Evolutionary conservation across 2,888 invertebrate species (phyloP).

Genomic region (Lingula anatina): DNA sequence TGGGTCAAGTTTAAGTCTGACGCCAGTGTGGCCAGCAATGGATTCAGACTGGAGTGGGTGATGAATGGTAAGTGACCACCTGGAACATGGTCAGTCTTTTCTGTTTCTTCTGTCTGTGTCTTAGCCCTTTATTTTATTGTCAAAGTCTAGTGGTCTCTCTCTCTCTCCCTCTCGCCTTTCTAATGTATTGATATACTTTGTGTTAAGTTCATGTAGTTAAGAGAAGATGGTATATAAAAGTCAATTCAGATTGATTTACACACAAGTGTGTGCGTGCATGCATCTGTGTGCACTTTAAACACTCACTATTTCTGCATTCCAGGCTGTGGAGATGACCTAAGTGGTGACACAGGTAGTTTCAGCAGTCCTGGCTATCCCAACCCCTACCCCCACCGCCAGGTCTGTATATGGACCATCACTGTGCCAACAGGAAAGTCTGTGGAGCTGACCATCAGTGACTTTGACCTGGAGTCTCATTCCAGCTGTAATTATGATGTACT

Average conservation of each 20-base stretch:
- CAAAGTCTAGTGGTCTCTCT: too few relatives aligned
- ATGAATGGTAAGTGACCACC: slow-evolving; percentile 41
- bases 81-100: too few relatives aligned
- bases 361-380: slow-evolving; percentile 64
- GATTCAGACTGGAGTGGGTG: slow-evolving; percentile 80
- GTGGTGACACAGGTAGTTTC: slow-evolving; percentile 50
- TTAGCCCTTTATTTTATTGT: too few relatives aligned
- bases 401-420: slow-evolving; percentile 74
- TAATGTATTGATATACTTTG: too few relatives aligned
- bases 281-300: too few relatives aligned
- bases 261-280: too few relatives aligned
- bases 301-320: too few relatives aligned
- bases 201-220: too few relatives aligned
- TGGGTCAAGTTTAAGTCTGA: slow-evolving; percentile 67
- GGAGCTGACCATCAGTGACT: slow-evolving; percentile 61
- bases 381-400: slow-evolving; percentile 57
- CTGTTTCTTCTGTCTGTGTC: too few relatives aligned
- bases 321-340: slow-evolving; percentile 69
- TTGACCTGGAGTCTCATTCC: slow-evolving; percentile 60
- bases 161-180: too few relatives aligned
- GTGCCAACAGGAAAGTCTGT: slow-evolving; percentile 65
- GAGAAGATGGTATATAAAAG: too few relatives aligned
- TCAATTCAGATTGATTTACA: too few relatives aligned
- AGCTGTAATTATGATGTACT: slow-evolving; percentile 17
- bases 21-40: slow-evolving; percentile 56